These are phyloP conservation scores for Eumacrocentrus americanus DNA, from an alignment of 2,888 invertebrate genomes.

Conservation along the genomic window DNA sequence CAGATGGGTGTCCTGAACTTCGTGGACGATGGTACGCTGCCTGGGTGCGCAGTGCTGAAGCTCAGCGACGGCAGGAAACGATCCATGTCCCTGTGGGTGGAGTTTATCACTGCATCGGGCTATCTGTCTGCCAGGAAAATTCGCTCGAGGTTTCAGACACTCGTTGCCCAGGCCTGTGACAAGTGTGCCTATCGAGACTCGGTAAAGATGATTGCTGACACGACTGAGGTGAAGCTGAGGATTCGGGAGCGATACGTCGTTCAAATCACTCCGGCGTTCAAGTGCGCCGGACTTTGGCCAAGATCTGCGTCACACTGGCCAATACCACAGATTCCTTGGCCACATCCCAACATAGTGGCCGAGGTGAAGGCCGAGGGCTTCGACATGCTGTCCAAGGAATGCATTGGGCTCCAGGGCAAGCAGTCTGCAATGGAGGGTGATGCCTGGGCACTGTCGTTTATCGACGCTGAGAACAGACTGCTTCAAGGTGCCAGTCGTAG, in stretches of 20 bases:
- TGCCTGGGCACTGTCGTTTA: conserved; percentile 91
- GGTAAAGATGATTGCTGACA: conserved; percentile 93
- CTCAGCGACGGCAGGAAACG: conserved; percentile 93
- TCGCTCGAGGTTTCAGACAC: conserved; percentile 87
- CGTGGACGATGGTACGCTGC: conserved; percentile 92
- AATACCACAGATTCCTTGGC: conserved; percentile 88
- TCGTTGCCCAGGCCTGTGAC: conserved; percentile 89
- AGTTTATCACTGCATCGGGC: conserved; percentile 95
- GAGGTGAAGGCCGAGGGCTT: conserved; percentile 96
- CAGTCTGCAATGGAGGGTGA: conserved; percentile 94
- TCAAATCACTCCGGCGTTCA: conserved; percentile 94
- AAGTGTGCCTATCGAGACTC: conserved; percentile 91
- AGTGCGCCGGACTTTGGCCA: conserved; percentile 94
- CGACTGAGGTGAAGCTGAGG: conserved; percentile 87
- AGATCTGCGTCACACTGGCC: conserved; percentile 95
- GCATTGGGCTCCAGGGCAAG: conserved; percentile 79
- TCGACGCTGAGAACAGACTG: conserved; percentile 88
- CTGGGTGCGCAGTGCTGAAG: conserved; percentile 94
- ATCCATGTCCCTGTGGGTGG: conserved; percentile 97
- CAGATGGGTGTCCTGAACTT: conserved; percentile 98
- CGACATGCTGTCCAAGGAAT: conserved; percentile 88
- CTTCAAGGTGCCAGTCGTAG: conserved; percentile 85
- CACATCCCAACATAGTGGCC: conserved; percentile 86
- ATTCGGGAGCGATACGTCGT: conserved; percentile 89
- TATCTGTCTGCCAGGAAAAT: conserved; percentile 94